These are phyloP conservation scores for Castor canadensis DNA, from an alignment of 2,113 vertebrate species.

Conservation along the genomic window DNA sequence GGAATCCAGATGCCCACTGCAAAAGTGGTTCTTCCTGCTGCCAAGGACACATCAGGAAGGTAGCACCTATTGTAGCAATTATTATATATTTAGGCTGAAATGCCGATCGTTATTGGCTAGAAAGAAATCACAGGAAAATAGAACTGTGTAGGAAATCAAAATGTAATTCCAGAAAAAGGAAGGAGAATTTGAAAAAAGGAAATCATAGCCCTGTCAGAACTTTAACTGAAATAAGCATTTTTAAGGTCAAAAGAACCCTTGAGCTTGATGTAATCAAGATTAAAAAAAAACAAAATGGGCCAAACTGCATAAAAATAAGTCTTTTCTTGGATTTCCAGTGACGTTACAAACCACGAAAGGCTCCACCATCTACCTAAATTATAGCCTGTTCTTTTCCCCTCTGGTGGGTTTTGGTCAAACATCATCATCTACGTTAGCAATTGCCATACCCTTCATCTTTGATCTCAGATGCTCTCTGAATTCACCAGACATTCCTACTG, in stretches of 20 bases:
- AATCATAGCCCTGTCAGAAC: slow-evolving; percentile 5
- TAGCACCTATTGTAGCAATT: no score
- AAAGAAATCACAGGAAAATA: not conserved
- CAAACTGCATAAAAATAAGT: slow-evolving; percentile 54
- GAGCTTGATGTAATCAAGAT: slow-evolving; percentile 61
- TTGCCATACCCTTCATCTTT: slow-evolving; percentile 35
- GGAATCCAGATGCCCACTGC: not conserved
- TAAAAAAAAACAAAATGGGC: slow-evolving; percentile 32
- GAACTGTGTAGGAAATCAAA: not conserved
- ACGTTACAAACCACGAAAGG: slow-evolving; percentile 33
- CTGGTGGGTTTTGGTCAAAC: not conserved
- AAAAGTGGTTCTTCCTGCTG: not conserved
- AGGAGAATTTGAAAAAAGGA: not conserved
- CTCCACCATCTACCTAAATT: slow-evolving; percentile 55
- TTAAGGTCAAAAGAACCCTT: slow-evolving; percentile 55
- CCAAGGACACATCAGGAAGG: not conserved
- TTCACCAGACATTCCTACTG: not conserved
- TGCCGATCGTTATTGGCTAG: not conserved
- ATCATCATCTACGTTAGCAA: not conserved
- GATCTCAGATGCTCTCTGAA: slow-evolving; percentile 48
- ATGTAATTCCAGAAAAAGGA: slow-evolving; percentile 1
- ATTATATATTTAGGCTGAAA: not conserved
- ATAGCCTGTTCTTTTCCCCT: not conserved
- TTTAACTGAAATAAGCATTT: slow-evolving; percentile 60
- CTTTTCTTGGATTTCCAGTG: slow-evolving; percentile 52